Conservation (phyloP, 1,140 invertebrate species). For the Drosophila ambigua region DNA sequence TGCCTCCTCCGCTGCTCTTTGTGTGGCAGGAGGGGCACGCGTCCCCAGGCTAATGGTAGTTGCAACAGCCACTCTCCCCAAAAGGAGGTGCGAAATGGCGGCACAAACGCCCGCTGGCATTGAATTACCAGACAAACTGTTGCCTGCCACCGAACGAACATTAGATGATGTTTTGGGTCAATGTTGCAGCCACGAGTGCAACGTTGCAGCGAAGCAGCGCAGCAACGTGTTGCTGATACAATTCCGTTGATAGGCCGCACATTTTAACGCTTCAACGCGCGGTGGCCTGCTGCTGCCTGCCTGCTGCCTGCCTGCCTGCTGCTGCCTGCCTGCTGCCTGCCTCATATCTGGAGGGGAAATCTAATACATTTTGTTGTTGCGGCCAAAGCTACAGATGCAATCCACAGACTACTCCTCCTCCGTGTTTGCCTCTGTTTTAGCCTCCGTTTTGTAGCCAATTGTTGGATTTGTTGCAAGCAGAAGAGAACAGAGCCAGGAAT, state of each 20-base stretch:
- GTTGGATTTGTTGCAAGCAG: constrained; percentile 3
- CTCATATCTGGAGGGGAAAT: constrained; percentile 44
- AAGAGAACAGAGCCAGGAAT: constrained; percentile 14
- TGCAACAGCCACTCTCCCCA: constrained; percentile 31
- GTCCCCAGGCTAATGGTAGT: constrained; percentile 52
- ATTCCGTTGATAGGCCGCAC: constrained; percentile 79
- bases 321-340: constrained; percentile 14
- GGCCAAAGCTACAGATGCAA: constrained; percentile 32
- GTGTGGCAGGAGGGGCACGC: constrained; percentile 63
- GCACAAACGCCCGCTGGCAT: constrained; percentile 73
- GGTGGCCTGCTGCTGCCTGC: constrained; percentile 11
- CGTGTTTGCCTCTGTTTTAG: too few relatives aligned
- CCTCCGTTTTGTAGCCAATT: constrained; percentile 42
- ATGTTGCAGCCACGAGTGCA: constrained; percentile 23
- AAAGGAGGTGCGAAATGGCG: constrained; percentile 79
- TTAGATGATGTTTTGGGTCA: constrained; percentile 68
- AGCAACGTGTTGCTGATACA: constrained; percentile 76
- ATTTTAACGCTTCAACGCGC: constrained; percentile 74
- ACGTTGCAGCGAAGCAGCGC: too few relatives aligned
- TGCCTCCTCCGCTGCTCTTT: constrained; percentile 73
- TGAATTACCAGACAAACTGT: constrained; percentile 81
- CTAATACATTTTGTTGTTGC: constrained; percentile 76
- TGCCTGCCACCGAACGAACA: constrained; percentile 61
- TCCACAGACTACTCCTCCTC: too few relatives aligned
- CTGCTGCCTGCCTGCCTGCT: constrained; percentile 52